phyloP scores from a whole-genome alignment of 2,888 invertebrate genomes.

The Conomelus anceps region DNA sequence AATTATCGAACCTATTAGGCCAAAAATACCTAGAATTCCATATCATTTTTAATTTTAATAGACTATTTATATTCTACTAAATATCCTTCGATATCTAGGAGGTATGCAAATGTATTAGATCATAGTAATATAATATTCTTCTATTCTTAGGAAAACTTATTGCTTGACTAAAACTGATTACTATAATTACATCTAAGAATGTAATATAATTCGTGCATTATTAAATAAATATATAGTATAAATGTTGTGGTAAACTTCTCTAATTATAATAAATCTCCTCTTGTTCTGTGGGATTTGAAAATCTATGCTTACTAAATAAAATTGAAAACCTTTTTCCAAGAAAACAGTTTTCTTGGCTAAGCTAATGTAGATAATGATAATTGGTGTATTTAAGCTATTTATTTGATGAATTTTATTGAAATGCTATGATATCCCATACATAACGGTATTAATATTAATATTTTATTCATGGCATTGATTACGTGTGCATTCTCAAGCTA shows the following conservation, averaged over 20 bases:
- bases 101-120: neutral
- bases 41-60: no score
- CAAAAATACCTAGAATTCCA: no score
- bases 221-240: neutral
- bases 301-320: neutral
- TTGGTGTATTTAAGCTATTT: neutral
- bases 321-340: neutral
- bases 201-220: neutral
- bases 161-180: neutral
- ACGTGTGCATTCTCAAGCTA: neutral
- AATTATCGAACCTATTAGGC: no score
- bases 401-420: neutral
- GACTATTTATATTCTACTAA: no score
- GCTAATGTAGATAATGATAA: neutral
- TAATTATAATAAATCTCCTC: neutral
- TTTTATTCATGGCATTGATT: neutral
- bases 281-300: neutral
- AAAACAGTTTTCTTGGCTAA: neutral
- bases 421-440: neutral
- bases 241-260: neutral
- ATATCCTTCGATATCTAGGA: no score
- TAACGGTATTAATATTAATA: neutral
- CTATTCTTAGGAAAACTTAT: neutral
- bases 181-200: neutral
- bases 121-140: neutral